Percentiles rank a stretch among this genome's conserved stretches.
Conservation (phyloP, 2,888 invertebrate species). For the Dasypogon diadema region DNA sequence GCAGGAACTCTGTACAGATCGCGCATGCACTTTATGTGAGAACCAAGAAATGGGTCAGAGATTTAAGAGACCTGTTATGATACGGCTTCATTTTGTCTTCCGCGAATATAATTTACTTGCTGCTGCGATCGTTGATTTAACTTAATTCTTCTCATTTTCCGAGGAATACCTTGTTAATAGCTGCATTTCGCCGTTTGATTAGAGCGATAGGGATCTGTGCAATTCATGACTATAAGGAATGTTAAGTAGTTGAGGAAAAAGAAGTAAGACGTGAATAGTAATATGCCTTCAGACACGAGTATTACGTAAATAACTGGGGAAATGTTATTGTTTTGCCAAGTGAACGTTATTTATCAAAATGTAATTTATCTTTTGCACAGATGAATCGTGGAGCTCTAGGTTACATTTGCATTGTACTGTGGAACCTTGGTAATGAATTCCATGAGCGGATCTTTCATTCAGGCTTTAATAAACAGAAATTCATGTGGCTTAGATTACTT, state of each 20-base stretch:
- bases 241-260: background rate
- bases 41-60: slow-evolving; percentile 34
- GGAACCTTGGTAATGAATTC: too few species aligned
- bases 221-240: background rate
- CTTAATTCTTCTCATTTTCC: slow-evolving; percentile 32
- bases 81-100: slow-evolving; percentile 40
- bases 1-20: background rate
- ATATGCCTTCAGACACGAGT: too few species aligned
- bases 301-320: too few species aligned
- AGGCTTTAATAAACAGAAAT: too few species aligned
- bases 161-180: slow-evolving; percentile 2
- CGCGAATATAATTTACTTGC: slow-evolving; percentile 28
- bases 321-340: too few species aligned
- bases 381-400: too few species aligned
- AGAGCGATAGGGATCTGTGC: background rate
- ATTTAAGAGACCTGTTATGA: slow-evolving; percentile 28
- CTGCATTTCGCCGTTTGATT: background rate
- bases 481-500: too few species aligned
- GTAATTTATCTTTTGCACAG: too few species aligned
- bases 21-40: slow-evolving; percentile 27
- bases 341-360: too few species aligned
- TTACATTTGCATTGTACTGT: too few species aligned
- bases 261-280: too few species aligned
- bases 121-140: slow-evolving; percentile 1
- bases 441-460: too few species aligned